A percentile compares a stretch with the other conserved stretches of the same genome.
phyloP scores from a whole-genome alignment of 2,797 vertebrate species.

The Delichon dasypus region DNA sequence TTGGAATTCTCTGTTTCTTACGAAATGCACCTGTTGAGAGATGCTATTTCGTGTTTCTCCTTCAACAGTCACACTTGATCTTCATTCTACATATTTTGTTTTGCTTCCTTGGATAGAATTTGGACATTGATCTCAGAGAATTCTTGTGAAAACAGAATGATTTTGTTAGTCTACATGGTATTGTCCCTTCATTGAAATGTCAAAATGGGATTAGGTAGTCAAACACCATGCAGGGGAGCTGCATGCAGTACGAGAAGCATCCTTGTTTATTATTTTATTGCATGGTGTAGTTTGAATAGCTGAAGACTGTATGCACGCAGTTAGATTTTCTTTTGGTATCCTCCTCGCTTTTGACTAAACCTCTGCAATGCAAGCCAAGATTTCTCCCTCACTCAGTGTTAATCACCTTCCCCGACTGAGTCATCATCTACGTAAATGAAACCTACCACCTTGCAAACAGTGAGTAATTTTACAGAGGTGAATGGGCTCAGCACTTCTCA shows the following conservation, averaged over 20 bases:
- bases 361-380: not conserved
- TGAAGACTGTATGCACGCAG: not conserved
- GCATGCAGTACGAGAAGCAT: not conserved
- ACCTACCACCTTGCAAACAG: not conserved
- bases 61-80: not conserved
- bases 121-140: not conserved
- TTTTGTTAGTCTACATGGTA: not conserved
- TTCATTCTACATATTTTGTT: not conserved
- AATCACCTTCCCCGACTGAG: not conserved
- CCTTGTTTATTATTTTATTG: not conserved
- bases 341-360: not conserved
- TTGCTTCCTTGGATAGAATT: not conserved
- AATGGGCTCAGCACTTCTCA: not conserved
- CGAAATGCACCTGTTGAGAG: not conserved
- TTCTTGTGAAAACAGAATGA: not conserved
- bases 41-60: not conserved
- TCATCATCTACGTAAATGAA: not conserved
- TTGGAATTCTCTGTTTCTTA: not conserved
- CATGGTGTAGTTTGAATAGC: not conserved
- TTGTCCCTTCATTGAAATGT: not conserved
- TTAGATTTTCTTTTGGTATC: not conserved
- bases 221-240: not conserved
- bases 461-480: not conserved
- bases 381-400: not conserved
- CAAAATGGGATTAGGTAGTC: not conserved